Base-by-base conservation (phyloP, 2,113 vertebrate species). In the Hyperoodon ampullatus region DNA sequence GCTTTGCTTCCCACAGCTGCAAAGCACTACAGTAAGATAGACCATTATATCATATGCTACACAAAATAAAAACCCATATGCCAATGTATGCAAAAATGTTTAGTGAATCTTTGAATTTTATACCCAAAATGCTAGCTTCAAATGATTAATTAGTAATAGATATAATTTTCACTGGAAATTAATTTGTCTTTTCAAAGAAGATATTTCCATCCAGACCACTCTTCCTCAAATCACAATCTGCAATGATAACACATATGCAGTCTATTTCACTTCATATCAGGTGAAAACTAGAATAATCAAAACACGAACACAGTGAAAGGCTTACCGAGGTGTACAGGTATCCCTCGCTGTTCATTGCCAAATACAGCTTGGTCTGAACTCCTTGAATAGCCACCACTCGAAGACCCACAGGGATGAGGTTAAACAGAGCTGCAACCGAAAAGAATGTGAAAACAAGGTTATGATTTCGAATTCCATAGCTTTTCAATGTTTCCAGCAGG, bases 351-450 rank as follows among this genome's bases (percentile, higher is more conserved):
- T 99, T 99, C 99, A 99, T 99, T 90, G 99, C 99, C 99, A 99
- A 98, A 92, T 99, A 99, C 58, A 99, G 98, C 98, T 99, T 99
- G 97, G 99, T 99, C 98, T 99, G 99, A 98, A 99, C 99, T 88
- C 99, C 99, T 98, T 99, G 99, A 98, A 99, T 99, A 97, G 99
- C 99, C 99, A 99, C 99, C 98, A 99, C 99, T 98, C 99, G 99
- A 98, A 99, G 99, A 98, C 99, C 99, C 98, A 99, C 99, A 71
- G 99, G 99, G 97, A 99, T 99, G 98, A 99, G 99, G 99, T 99
- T 99, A 99, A 99, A 99, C 98, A 99, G 98, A 98, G 99, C 99
- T 99, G 98, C 83, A 97, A 97, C 95, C 95, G 88, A 98, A 95
- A 97, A 83, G 96, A 97, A 98, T 33, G 47, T 28, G 26, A 95